phyloP scores from a whole-genome alignment of 2,888 invertebrate species.

The Nemotelus nigrinus region DNA sequence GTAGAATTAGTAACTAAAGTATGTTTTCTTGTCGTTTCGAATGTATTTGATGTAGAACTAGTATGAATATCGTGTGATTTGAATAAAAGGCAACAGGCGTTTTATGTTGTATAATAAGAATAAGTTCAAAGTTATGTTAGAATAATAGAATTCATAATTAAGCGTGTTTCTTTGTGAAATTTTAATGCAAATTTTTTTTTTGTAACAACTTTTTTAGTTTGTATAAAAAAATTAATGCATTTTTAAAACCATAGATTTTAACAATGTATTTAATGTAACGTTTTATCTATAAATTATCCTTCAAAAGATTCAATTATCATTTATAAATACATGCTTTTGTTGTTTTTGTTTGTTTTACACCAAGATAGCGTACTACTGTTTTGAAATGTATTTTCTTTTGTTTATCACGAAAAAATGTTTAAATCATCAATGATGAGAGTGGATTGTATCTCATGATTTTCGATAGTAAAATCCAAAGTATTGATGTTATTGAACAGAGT shows the following conservation, averaged over 20 bases:
- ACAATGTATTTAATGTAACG: no score
- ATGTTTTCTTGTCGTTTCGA: no score
- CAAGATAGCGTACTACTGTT: not conserved
- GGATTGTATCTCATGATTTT: slow-evolving; percentile 92
- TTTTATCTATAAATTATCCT: no score
- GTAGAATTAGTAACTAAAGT: no score
- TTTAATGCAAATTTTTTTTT: no score
- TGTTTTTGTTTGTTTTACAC: slow-evolving; percentile 2
- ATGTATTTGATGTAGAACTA: not conserved
- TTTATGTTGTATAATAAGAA: slow-evolving; percentile 4
- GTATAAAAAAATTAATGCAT: no score
- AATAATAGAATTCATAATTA: slow-evolving; percentile 10
- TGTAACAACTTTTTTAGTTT: no score
- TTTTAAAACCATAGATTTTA: no score
- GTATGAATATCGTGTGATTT: slow-evolving; percentile 1
- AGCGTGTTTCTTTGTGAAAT: slow-evolving; percentile 23
- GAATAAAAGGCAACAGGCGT: slow-evolving; percentile 38
- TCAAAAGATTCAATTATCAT: no score
- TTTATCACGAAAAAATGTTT: not conserved
- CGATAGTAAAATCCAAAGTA: slow-evolving; percentile 87
- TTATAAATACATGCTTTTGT: no score
- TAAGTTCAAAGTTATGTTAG: not conserved
- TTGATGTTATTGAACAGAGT: slow-evolving; percentile 81
- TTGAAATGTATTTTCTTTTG: not conserved
- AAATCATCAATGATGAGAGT: slow-evolving; percentile 77